Percentiles rank a stretch among this genome's conserved stretches.
Evolutionary conservation across 2,113 vertebrate species (phyloP).

Genomic region (Theropithecus gelada): DNA sequence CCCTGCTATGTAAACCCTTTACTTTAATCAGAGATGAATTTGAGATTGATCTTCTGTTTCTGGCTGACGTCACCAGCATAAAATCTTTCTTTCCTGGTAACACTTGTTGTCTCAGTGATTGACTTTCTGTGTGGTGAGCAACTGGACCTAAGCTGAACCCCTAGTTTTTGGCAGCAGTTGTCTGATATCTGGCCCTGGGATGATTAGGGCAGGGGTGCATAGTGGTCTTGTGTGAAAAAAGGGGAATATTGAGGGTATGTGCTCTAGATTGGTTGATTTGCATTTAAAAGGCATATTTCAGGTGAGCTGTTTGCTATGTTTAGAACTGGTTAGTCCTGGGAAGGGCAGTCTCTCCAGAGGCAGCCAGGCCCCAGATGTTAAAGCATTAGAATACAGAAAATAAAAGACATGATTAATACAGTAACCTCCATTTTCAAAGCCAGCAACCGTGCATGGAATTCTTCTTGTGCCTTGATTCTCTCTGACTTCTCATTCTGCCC

Average conservation of each 20-base stretch:
- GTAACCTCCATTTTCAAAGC: neutral
- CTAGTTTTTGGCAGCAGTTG: too few relatives aligned
- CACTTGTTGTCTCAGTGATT: too few relatives aligned
- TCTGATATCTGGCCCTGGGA: neutral
- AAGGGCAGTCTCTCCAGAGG: neutral
- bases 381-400: neutral
- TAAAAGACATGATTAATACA: fast-evolving
- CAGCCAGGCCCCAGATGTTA: neutral
- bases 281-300: neutral
- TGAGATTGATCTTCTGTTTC: too few relatives aligned
- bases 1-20: too few relatives aligned
- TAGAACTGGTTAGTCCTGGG: neutral
- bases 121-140: too few relatives aligned
- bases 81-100: too few relatives aligned
- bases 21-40: too few relatives aligned
- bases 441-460: fast-evolving
- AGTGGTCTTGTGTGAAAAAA: neutral
- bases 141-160: too few relatives aligned
- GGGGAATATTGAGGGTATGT: neutral
- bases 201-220: neutral
- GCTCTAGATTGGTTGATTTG: neutral
- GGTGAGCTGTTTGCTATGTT: neutral
- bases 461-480: neutral
- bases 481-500: neutral
- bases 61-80: too few relatives aligned